A percentile compares a stretch with the other conserved stretches of the same genome.
These are phyloP conservation scores for Triplophysa siluroides DNA, from an alignment of 2,113 vertebrate genomes.

Conservation along the genomic window DNA sequence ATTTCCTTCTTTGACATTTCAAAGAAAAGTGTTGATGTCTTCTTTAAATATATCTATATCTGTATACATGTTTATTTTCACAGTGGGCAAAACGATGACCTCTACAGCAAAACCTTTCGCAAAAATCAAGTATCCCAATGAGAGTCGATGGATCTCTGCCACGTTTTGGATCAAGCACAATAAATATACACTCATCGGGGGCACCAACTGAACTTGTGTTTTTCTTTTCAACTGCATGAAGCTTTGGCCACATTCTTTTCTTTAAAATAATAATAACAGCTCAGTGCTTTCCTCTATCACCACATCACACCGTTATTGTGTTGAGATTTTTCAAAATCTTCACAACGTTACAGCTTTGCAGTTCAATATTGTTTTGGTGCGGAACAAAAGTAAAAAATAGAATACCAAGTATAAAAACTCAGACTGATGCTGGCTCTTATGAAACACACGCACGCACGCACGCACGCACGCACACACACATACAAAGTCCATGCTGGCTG, in stretches of 20 bases:
- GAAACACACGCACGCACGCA: conserved; percentile 50
- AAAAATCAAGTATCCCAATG: conserved; percentile 83
- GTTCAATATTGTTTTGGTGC: conserved; percentile 76
- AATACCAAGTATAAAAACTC: conserved; percentile 58
- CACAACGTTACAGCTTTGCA: conserved; percentile 65
- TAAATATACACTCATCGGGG: conserved; percentile 77
- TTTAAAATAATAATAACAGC: conserved; percentile 78
- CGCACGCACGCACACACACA: conserved; percentile 50
- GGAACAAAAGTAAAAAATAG: conserved; percentile 64
- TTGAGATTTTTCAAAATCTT: conserved; percentile 62
- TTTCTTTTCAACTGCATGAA: conserved; percentile 83
- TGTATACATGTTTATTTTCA: conserved; percentile 85
- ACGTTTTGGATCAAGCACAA: conserved; percentile 73
- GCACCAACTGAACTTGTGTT: conserved; percentile 71
- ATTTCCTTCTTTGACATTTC: conserved; percentile 74
- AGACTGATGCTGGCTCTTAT: conserved; percentile 74
- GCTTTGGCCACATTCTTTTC: conserved; percentile 94
- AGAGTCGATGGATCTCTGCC: conserved; percentile 72
- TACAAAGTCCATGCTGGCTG: conserved; percentile 72
- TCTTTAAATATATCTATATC: conserved; percentile 84
- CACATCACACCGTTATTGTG: conserved; percentile 58
- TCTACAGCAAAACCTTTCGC: conserved; percentile 76
- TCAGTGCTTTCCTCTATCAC: conserved; percentile 77
- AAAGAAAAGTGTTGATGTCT: conserved; percentile 73
- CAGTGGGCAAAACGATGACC: conserved; percentile 92